Conservation (phyloP, 2,113 vertebrate genomes). For the Tursiops truncatus region DNA sequence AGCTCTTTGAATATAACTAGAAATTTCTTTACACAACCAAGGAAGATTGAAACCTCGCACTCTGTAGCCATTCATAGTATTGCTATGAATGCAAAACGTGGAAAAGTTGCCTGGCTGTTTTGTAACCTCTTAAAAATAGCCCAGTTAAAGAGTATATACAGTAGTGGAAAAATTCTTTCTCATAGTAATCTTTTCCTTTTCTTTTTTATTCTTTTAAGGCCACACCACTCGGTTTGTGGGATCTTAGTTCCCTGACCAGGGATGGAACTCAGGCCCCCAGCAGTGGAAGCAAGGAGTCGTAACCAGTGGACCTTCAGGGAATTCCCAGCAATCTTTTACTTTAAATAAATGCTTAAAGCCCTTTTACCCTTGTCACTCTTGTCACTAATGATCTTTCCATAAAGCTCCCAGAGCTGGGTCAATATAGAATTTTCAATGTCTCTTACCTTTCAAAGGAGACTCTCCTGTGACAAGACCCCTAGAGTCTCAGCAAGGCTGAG, state of each 20-base stretch:
- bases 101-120: not conserved
- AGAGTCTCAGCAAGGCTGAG: not conserved
- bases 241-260: no score
- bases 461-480: not conserved
- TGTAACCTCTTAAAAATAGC: not conserved
- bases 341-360: constrained; percentile 56
- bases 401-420: constrained; percentile 59
- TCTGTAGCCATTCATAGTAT: not conserved
- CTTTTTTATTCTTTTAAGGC: no score
- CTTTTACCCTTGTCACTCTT: not conserved
- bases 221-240: no score
- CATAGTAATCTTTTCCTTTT: constrained; percentile 55
- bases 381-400: not conserved
- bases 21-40: not conserved
- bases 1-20: constrained; percentile 17
- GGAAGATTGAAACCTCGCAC: constrained; percentile 30
- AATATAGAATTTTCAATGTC: constrained; percentile 37
- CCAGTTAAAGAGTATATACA: not conserved
- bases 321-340: constrained; percentile 44
- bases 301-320: no score
- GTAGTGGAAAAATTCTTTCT: constrained; percentile 14
- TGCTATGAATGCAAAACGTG: constrained; percentile 36
- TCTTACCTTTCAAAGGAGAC: not conserved
- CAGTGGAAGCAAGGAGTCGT: no score
- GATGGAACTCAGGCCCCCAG: no score